Base-by-base conservation (phyloP, 2,113 vertebrate genomes). In the Aleadryas rufinucha region DNA sequence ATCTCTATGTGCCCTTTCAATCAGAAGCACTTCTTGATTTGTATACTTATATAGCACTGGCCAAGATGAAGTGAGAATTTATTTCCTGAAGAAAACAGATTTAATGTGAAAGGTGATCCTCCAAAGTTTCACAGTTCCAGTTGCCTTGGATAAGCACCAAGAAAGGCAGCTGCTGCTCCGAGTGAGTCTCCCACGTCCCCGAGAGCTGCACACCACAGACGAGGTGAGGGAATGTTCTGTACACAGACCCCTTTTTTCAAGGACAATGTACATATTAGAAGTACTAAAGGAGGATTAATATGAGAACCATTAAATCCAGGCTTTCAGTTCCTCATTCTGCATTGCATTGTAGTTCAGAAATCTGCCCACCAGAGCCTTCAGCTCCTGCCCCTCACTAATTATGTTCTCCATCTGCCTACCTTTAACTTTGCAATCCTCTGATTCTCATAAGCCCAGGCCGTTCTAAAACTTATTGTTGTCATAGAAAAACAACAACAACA, bases 41-140 rank as follows among this genome's bases (percentile, higher is more conserved):
- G 65, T 95, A 39, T 84, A 85, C 82, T 90, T 76, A 49, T 4
- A 45, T 33, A 83, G 42, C 68, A 91, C 21, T 91, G 71, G 85
- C 54, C 66, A 77, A 54, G 54, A 50, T 84, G 75, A 95, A 96
- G 75, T 86, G 66, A 85, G 68, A 96, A 93, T 90, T 95, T 92
- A 59, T 84, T 84, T 93, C 64, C 76, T 78, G 80, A 84, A 70
- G 69, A 91, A 81, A 95, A 80, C 68, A 93, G 66, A 93, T 80
- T 74, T 91, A 80, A 96, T 80, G 78, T 74, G 85, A 94, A 94
- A 94, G 78, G 78, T 91, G 75, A 93, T 91, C 90, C 64, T 94
- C 54, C 52, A 20, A 95, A 94, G 28, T 91, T 94, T 93, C 57
- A 88, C 75, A 50, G 59, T 45, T 93, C 84, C 72, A 54, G 21